Conservation (phyloP, 1,140 invertebrate genomes). For the Phymastichus coffea region DNA sequence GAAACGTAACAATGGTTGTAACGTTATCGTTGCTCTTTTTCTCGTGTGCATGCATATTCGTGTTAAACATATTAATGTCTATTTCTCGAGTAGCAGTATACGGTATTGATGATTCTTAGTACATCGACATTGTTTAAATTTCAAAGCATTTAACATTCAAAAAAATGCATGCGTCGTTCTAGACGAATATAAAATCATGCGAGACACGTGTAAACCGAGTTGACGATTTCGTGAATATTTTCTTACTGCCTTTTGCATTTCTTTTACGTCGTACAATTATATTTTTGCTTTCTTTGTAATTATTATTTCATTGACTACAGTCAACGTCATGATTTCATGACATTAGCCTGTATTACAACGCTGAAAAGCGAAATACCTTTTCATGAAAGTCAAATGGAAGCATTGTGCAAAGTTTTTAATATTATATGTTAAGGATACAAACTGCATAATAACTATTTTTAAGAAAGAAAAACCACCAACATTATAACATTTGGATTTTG, state of each 20-base stretch:
- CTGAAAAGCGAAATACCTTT: slow-evolving; percentile 10
- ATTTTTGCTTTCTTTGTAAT: neutral
- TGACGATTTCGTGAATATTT: slow-evolving; percentile 20
- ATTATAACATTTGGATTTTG: too few relatives aligned
- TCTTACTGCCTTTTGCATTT: slow-evolving; percentile 29
- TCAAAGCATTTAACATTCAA: slow-evolving; percentile 15
- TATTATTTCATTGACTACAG: slow-evolving; percentile 8
- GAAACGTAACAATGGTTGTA: slow-evolving; percentile 12
- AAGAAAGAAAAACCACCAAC: too few relatives aligned
- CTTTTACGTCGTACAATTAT: slow-evolving; percentile 11
- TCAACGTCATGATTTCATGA: slow-evolving; percentile 2
- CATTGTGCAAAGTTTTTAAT: slow-evolving; percentile 21
- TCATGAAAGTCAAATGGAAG: slow-evolving; percentile 23
- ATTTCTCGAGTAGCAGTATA: slow-evolving; percentile 13
- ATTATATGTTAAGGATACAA: too few relatives aligned
- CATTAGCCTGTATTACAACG: slow-evolving; percentile 1
- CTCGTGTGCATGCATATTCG: slow-evolving; percentile 19
- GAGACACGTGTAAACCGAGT: slow-evolving; percentile 17
- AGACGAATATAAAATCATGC: slow-evolving; percentile 17
- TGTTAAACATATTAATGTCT: slow-evolving; percentile 19
- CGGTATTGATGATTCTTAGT: neutral
- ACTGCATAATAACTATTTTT: slow-evolving; percentile 26
- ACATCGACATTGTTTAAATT: slow-evolving; percentile 6
- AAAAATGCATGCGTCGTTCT: slow-evolving; percentile 19
- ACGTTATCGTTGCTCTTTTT: slow-evolving; percentile 15